Percentiles rank a stretch among this genome's conserved stretches.
These are phyloP conservation scores for Diachasma alloeum DNA, from an alignment of 1,140 invertebrate genomes.

Conservation along the genomic window DNA sequence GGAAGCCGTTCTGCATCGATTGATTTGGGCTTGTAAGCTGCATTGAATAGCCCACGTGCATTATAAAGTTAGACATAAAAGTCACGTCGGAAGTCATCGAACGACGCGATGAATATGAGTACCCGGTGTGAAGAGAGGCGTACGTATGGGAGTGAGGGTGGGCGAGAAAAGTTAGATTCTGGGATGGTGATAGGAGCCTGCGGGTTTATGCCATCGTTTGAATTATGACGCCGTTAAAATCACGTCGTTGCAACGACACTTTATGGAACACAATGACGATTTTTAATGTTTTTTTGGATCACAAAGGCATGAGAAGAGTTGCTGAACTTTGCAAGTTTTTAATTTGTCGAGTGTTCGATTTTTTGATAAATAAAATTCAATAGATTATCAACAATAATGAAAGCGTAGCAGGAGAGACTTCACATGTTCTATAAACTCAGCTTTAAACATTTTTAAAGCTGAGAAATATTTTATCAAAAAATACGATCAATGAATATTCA, in stretches of 20 bases:
- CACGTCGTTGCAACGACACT: conserved; percentile 25
- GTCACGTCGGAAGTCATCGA: neutral
- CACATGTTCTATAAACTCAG: too few species aligned
- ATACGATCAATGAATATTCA: too few species aligned
- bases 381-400: too few species aligned
- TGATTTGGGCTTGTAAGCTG: neutral
- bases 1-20: neutral
- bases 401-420: too few species aligned
- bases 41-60: neutral
- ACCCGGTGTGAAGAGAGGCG: neutral
- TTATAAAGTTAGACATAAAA: neutral
- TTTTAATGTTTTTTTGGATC: neutral
- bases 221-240: conserved; percentile 41
- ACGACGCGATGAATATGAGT: neutral
- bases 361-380: too few species aligned
- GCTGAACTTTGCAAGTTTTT: too few species aligned
- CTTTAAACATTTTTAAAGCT: too few species aligned
- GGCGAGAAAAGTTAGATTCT: neutral
- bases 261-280: neutral
- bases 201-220: conserved; percentile 27
- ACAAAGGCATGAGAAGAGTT: neutral
- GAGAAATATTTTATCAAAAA: too few species aligned
- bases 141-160: neutral
- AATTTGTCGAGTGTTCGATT: too few species aligned
- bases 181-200: conserved; percentile 12